These are phyloP conservation scores for Hemicrepidius hirtus DNA, from an alignment of 2,888 invertebrate species.

Conservation along the genomic window DNA sequence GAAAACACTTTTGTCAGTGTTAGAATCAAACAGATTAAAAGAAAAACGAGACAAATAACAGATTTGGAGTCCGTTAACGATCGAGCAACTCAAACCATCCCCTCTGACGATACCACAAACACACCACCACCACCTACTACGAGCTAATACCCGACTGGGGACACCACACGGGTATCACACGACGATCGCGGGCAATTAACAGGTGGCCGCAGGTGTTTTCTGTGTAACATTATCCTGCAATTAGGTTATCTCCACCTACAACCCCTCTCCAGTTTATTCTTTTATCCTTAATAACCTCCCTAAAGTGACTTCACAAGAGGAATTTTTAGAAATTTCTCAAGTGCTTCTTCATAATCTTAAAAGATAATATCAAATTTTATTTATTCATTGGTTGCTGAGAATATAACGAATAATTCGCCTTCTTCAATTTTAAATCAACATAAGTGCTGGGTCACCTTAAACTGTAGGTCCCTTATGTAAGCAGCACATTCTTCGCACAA, in stretches of 20 bases:
- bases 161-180: not conserved
- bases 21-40: slow-evolving; percentile 11
- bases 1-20: slow-evolving; percentile 17
- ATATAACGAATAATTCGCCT: no score
- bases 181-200: slow-evolving; percentile 33
- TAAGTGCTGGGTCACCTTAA: no score
- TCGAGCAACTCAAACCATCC: not conserved
- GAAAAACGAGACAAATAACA: not conserved
- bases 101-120: not conserved
- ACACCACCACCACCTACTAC: not conserved
- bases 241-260: not conserved
- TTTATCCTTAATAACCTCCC: not conserved
- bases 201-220: slow-evolving; percentile 49
- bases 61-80: not conserved
- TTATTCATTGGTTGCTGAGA: no score
- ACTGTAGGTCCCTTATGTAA: no score
- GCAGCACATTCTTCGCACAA: no score
- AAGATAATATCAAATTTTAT: no score
- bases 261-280: not conserved
- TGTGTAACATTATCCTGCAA: slow-evolving; percentile 24
- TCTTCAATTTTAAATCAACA: no score
- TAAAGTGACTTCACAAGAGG: not conserved
- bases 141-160: not conserved
- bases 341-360: no score
- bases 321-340: not conserved